Base-by-base conservation (phyloP, 1,140 invertebrate species). In the Asobara japonica region DNA sequence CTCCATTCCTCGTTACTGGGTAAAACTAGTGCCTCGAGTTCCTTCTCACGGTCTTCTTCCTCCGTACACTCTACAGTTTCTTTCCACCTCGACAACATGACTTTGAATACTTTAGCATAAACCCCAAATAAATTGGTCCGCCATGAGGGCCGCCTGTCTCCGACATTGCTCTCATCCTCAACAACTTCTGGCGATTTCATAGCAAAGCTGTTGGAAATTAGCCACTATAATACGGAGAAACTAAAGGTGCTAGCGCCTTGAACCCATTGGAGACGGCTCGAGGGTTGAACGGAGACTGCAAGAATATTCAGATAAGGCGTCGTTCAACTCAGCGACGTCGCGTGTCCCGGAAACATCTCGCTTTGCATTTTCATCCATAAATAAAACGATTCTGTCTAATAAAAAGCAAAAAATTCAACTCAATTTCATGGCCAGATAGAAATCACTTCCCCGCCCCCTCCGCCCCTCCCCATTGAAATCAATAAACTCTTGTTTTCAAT, bases 1-100 rank as follows among this genome's bases (percentile, higher is more conserved):
- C 92, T 87, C 91, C 92, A 94, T 13, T 91, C 90, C 74, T 90
- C 90, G 76, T 94, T 92, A 77, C 93, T 94, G 13, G 93, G 93
- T 22, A 94, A 83, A 64, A 87, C 83, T 6, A 90, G 82, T 13
- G 87, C 82, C 10, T 86, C 83, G 2, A 83, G 33, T 60, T 80
- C 78, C 5, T 38, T 38, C 8, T 62, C 22, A 48, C 76, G 67
- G 61, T 82, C 77, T 3, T 82, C 74, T 0, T 79, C 72, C 6
- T 71, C 70, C 10, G 65, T 22, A 18, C 74, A 36, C 11, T 67
- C 61, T 0, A 65, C 48, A 8, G 41, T 76, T 10, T 74, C 51
- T 29, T 67, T 76, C 68, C 77, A 82, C 6, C 74, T 80, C 8
- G 79, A 65, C 0, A 87, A 45, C 67, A 86, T 41, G 0, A 83